Percentiles rank a stretch among this genome's conserved stretches.
Conservation (phyloP, 1,140 invertebrate species). For the Cydia fagiglandana region DNA sequence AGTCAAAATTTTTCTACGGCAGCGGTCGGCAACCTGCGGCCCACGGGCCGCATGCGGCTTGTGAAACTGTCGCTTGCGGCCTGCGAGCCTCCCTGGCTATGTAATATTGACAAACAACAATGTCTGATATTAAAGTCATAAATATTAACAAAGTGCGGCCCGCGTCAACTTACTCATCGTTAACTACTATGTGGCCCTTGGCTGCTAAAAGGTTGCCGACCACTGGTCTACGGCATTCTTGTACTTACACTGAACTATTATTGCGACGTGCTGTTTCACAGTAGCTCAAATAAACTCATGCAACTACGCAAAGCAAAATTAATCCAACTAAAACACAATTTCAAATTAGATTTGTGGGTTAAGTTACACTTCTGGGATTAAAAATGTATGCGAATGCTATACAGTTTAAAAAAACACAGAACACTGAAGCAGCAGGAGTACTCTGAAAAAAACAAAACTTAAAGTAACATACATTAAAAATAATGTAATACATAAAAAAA, state of each 20-base stretch:
- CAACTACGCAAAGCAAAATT: constrained; percentile 72
- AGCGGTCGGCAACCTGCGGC: too few relatives aligned
- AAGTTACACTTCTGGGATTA: constrained; percentile 4
- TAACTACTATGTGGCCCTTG: too few relatives aligned
- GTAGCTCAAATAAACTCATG: constrained; percentile 62
- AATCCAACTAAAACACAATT: constrained; percentile 36
- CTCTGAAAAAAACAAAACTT: constrained; percentile 20
- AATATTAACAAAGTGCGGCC: too few relatives aligned
- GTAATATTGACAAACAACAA: too few relatives aligned
- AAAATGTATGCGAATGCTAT: constrained; percentile 17
- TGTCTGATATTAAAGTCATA: too few relatives aligned
- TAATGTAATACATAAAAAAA: neutral
- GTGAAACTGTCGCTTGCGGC: too few relatives aligned
- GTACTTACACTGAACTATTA: constrained; percentile 56
- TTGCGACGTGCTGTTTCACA: constrained; percentile 38
- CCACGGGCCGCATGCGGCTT: too few relatives aligned
- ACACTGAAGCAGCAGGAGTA: constrained; percentile 14
- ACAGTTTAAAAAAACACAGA: constrained; percentile 13
- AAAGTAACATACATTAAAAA: neutral
- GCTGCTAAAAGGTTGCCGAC: too few relatives aligned
- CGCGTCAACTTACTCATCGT: too few relatives aligned
- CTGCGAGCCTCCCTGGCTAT: too few relatives aligned
- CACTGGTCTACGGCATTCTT: constrained; percentile 9
- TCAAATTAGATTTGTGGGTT: neutral
- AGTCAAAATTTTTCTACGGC: constrained; percentile 4